Base-by-base conservation (phyloP, 1,140 invertebrate species). In the Cepaea nemoralis region DNA sequence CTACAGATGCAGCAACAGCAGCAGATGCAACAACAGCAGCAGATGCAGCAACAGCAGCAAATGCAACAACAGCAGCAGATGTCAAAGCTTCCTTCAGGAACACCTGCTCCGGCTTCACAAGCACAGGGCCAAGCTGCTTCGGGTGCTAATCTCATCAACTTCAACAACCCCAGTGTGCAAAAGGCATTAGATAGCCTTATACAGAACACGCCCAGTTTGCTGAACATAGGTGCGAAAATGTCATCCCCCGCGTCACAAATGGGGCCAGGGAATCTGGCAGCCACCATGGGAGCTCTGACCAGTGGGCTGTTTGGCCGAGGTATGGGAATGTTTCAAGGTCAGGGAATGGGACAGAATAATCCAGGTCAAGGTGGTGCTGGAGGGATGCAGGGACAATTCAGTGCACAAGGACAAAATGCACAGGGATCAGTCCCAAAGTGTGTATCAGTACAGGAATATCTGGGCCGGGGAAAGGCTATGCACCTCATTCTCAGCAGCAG, bases 101-200 rank as follows among this genome's bases (percentile, higher is more conserved):
- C 31, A n/a, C 73, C 67, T 55, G 35, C 69, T 3, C 5, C 70
- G 12, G 74, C 70, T 35, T 12, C 80, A 48, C 48, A 74, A 45
- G 78, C 50, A 70, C 22, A 55, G 16, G 33, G 42, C 48, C 37
- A 73, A 27, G 55, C 74, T 16, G 24, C 45, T 8, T 63, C 83
- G 10, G 50, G 33, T 31, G 33, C 83, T n/a, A 85, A 84, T 27
- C 85, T 88, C 0, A 90, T 92, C 16, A 92, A 92, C 83, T 90
- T 92, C 84, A 89, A 91, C 83, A 92, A 92, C 82, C 92, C 92
- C 31, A 91, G 83, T 84, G 90, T 92, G 33, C 90, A 92, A 86
- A 90, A 90, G 81, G 92, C 92, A 24, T 83, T 92, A 27, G 91
- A 92, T 80, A 92, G 90, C 77, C 85, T 92, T 6, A 92, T 92